Evolutionary conservation across 2,113 vertebrate genomes (phyloP).

Genomic region (Carassius auratus): DNA sequence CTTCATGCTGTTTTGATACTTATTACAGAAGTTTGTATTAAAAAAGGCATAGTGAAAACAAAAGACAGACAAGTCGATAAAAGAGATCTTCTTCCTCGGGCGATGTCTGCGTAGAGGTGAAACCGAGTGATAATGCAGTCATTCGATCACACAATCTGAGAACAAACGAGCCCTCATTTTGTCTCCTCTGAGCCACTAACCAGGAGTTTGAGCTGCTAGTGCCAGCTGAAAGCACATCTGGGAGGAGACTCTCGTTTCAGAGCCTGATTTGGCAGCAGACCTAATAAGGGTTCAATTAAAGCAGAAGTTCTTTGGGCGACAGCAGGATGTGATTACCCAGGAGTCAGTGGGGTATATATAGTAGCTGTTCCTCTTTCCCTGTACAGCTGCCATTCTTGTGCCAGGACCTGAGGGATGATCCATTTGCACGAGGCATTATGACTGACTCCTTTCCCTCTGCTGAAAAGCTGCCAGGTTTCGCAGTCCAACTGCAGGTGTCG

Average conservation of each 20-base stretch:
- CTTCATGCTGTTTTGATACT: background rate
- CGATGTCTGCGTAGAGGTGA: constrained; percentile 44
- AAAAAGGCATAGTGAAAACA: constrained; percentile 12
- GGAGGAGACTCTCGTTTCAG: constrained; percentile 62
- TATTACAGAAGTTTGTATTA: constrained; percentile 20
- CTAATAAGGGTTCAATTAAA: constrained; percentile 79
- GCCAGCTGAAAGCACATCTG: constrained; percentile 55
- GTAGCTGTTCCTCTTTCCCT: constrained; percentile 68
- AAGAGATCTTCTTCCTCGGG: constrained; percentile 50
- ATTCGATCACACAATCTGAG: constrained; percentile 46
- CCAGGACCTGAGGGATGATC: constrained; percentile 64
- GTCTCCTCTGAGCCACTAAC: constrained; percentile 10
- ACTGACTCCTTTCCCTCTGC: constrained; percentile 45
- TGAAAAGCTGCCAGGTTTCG: constrained; percentile 21
- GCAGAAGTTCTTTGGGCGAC: constrained; percentile 72
- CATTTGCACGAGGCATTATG: constrained; percentile 46
- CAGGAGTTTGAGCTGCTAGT: constrained; percentile 29
- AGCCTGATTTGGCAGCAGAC: constrained; percentile 66
- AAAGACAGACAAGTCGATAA: constrained; percentile 13
- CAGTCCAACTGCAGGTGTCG: background rate
- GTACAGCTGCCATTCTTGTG: constrained; percentile 35
- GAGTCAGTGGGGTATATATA: constrained; percentile 78
- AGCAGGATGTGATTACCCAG: constrained; percentile 77
- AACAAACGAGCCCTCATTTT: constrained; percentile 12
- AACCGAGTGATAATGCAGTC: constrained; percentile 31